These are phyloP conservation scores for Palythoa caribaeorum DNA, from an alignment of 92 coral and sea anemone species.

Conservation along the genomic window DNA sequence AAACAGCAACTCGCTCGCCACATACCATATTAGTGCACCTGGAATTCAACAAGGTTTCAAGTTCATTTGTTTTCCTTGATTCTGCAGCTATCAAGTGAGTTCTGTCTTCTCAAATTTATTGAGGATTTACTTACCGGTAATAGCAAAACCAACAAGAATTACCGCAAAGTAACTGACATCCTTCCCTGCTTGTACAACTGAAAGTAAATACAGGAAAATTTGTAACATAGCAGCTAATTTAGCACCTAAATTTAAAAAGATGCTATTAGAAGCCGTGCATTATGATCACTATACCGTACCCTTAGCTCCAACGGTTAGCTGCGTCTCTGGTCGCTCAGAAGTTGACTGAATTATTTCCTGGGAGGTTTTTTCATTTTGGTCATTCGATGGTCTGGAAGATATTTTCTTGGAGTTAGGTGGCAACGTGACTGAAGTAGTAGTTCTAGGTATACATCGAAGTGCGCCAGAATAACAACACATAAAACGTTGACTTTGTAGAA, in stretches of 20 bases:
- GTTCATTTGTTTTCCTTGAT: background rate
- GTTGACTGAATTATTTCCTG: conserved; percentile 77
- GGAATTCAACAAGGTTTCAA: background rate
- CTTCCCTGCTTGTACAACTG: conserved; percentile 96
- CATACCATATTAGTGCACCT: conserved; percentile 96
- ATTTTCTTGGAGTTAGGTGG: background rate
- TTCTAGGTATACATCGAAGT: background rate
- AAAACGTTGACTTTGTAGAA: background rate
- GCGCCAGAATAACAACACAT: conserved; percentile 1
- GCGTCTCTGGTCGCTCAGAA: conserved; percentile 79
- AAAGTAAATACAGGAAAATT: background rate
- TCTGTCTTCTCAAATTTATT: background rate
- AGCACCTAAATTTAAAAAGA: no score
- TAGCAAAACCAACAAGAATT: conserved; percentile 93
- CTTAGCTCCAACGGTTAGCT: conserved; percentile 91
- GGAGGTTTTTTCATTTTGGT: conserved; percentile 49
- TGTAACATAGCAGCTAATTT: background rate
- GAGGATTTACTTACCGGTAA: conserved; percentile 73
- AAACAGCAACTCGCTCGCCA: conserved; percentile 89
- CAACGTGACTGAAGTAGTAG: background rate
- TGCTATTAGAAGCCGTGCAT: no score
- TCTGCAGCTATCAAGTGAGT: no score
- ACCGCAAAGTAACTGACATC: conserved; percentile 95
- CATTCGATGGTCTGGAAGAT: conserved; percentile 51
- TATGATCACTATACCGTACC: conserved; percentile 42